phyloP scores from a whole-genome alignment of 2,888 invertebrate genomes.

The Liopterus haemorrhoidalis region DNA sequence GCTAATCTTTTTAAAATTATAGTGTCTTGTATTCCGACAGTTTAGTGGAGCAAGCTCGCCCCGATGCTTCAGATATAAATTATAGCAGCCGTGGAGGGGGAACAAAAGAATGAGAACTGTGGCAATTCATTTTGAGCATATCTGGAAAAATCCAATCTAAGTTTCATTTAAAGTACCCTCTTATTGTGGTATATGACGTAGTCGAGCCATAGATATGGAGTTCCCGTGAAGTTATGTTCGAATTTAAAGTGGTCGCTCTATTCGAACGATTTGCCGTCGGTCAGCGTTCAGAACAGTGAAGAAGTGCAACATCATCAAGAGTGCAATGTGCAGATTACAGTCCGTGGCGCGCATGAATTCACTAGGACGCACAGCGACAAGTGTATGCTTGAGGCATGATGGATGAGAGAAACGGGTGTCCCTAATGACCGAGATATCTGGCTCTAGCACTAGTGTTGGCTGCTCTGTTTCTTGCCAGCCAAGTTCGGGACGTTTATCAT shows the following conservation, averaged over 20 bases:
- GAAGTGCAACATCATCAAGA: no score
- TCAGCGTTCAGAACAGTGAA: no score
- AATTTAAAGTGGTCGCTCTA: conserved; percentile 34
- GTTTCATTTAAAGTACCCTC: conserved; percentile 27
- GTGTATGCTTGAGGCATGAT: conserved; percentile 37
- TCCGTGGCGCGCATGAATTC: conserved; percentile 11
- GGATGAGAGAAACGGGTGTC: conserved; percentile 42
- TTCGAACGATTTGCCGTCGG: conserved; percentile 34
- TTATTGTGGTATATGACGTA: conserved; percentile 29
- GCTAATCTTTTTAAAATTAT: conserved; percentile 18
- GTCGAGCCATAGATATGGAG: conserved; percentile 27
- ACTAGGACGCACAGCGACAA: no score
- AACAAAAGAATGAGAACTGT: conserved; percentile 20
- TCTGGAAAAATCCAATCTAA: conserved; percentile 24
- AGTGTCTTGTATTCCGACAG: neutral
- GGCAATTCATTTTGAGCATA: conserved; percentile 22
- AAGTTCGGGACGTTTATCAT: conserved; percentile 43
- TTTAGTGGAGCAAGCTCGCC: neutral
- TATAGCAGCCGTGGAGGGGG: conserved; percentile 17
- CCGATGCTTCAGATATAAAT: conserved; percentile 5
- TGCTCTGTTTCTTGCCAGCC: conserved; percentile 39
- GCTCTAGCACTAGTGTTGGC: conserved; percentile 38
- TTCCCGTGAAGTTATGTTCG: conserved; percentile 25
- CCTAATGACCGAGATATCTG: conserved; percentile 44
- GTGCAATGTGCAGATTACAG: neutral